Evolutionary conservation across 2,888 invertebrate genomes (phyloP).

Genomic region (Leptogaster cylindrica): DNA sequence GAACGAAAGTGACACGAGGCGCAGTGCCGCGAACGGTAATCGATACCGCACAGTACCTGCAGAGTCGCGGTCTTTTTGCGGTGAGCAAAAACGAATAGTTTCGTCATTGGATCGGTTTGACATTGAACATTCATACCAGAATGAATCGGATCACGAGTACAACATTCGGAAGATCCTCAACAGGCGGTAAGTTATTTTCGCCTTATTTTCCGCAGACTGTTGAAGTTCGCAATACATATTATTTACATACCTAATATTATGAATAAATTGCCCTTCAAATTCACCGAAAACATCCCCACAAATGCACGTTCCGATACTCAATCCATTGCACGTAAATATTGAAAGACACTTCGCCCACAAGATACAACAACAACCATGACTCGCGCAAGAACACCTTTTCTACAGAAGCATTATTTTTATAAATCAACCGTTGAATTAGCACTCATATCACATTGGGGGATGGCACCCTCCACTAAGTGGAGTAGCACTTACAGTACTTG

Average conservation of each 20-base stretch:
- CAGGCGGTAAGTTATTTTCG: conserved; percentile 62
- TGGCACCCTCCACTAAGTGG: background rate
- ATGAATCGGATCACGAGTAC: conserved; percentile 50
- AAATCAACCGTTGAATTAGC: background rate
- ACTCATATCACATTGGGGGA: background rate
- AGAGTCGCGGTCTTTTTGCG: conserved; percentile 42
- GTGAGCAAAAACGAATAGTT: conserved; percentile 48
- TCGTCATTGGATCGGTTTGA: conserved; percentile 50
- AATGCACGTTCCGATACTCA: no score
- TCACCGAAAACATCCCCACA: background rate
- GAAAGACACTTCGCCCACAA: no score
- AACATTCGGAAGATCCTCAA: conserved; percentile 65
- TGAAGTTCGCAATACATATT: no score
- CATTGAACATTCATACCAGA: conserved; percentile 49
- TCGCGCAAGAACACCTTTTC: no score
- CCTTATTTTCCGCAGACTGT: no score
- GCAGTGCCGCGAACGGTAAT: conserved; percentile 23
- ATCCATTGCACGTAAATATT: no score
- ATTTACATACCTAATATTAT: no score
- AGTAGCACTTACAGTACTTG: background rate
- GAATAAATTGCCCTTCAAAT: background rate
- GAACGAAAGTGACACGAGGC: conserved; percentile 27
- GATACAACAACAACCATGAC: no score
- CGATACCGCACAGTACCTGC: conserved; percentile 16
- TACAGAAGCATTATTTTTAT: no score